phyloP scores from a whole-genome alignment of 2,888 invertebrate species.

The Pandemis corylana region DNA sequence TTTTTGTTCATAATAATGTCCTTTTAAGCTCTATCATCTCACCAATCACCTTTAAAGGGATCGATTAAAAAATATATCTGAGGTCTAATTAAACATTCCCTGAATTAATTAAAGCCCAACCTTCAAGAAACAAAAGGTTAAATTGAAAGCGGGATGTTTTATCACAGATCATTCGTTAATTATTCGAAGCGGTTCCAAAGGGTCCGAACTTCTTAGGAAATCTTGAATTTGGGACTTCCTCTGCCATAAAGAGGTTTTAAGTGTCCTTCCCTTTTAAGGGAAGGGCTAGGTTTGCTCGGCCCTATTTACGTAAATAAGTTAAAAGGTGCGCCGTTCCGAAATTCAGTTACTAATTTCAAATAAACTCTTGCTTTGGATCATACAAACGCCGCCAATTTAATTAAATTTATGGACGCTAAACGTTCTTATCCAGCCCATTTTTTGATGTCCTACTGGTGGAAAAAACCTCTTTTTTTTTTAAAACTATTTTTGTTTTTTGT shows the following conservation, averaged over 20 bases:
- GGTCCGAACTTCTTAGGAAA: constrained; percentile 33
- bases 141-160: constrained; percentile 32
- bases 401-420: not conserved
- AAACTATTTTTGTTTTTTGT: too few species aligned
- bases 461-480: too few species aligned
- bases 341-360: constrained; percentile 9
- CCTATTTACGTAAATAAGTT: constrained; percentile 29
- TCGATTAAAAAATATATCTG: not conserved
- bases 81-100: constrained; percentile 22
- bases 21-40: not conserved
- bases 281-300: constrained; percentile 26
- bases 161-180: constrained; percentile 39
- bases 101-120: constrained; percentile 28
- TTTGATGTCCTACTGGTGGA: too few species aligned
- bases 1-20: too few species aligned
- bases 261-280: constrained; percentile 25
- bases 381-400: not conserved
- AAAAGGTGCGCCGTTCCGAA: constrained; percentile 5
- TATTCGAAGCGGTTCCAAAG: constrained; percentile 34
- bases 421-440: too few species aligned
- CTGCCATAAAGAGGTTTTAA: constrained; percentile 31
- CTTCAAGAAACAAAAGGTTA: constrained; percentile 35
- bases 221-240: constrained; percentile 34
- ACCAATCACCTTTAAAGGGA: not conserved
- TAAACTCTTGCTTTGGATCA: constrained; percentile 5